A percentile compares a stretch with the other conserved stretches of the same genome.
Conservation (phyloP, 2,113 vertebrate genomes). For the Lutjanus erythropterus region DNA sequence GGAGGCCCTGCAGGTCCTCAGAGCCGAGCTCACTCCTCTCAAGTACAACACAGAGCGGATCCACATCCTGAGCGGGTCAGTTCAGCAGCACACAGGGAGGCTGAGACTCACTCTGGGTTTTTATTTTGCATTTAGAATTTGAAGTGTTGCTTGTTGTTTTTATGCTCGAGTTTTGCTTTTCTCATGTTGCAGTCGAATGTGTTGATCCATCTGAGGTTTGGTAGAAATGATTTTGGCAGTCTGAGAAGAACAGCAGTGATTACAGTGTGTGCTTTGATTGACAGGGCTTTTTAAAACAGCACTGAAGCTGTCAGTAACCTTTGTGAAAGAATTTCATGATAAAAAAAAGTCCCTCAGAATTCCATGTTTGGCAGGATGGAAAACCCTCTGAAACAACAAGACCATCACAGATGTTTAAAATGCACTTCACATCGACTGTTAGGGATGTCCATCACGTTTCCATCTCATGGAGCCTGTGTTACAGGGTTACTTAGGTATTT, state of each 20-base stretch:
- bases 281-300: not conserved
- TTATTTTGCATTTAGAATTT: not conserved
- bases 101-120: not conserved
- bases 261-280: not conserved
- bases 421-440: not conserved
- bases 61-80: slow-evolving; percentile 96
- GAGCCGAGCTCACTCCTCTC: slow-evolving; percentile 95
- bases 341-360: not conserved
- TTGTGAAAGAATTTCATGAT: not conserved
- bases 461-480: not conserved
- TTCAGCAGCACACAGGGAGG: not conserved
- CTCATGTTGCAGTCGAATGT: not conserved
- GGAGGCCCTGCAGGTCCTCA: slow-evolving; percentile 95
- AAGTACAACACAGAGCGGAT: slow-evolving; percentile 98
- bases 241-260: not conserved
- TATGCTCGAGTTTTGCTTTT: not conserved
- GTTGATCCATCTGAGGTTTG: not conserved
- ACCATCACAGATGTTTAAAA: not conserved
- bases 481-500: no score
- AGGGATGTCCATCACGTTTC: not conserved
- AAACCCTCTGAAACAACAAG: not conserved
- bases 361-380: not conserved
- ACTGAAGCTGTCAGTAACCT: not conserved
- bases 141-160: not conserved
- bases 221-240: not conserved